Evolutionary conservation across 2,888 invertebrate genomes (phyloP).

Genomic region (Dicycla oo): DNA sequence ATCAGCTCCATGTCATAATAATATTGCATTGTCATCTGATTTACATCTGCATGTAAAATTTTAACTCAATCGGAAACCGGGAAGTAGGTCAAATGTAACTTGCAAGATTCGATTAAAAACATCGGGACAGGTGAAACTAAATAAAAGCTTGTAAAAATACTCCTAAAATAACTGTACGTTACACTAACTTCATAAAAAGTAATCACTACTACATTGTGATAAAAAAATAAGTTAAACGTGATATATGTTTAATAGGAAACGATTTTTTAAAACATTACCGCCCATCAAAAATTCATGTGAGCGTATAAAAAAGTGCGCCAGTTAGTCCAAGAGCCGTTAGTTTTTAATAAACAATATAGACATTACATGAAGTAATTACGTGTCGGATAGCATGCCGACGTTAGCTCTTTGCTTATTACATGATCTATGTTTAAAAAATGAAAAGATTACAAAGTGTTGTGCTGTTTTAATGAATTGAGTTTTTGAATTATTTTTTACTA

Average conservation of each 20-base stretch:
- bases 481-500: background rate
- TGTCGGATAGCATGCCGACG: conserved; percentile 38
- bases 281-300: conserved; percentile 55
- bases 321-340: conserved; percentile 61
- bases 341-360: conserved; percentile 69
- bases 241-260: conserved; percentile 55
- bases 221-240: conserved; percentile 38
- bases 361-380: conserved; percentile 65
- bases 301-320: conserved; percentile 56
- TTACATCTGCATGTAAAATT: too few relatives aligned
- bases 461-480: background rate
- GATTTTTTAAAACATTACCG: conserved; percentile 59
- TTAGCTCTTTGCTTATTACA: conserved; percentile 40
- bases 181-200: conserved; percentile 15
- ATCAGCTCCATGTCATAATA: too few relatives aligned
- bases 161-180: conserved; percentile 27
- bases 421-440: conserved; percentile 12
- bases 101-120: too few relatives aligned
- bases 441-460: background rate
- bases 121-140: too few relatives aligned
- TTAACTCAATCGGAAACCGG: too few relatives aligned
- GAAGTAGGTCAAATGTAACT: too few relatives aligned
- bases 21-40: too few relatives aligned
- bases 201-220: background rate
- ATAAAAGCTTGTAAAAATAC: too few relatives aligned